Conservation (phyloP, 2,888 invertebrate species). For the Pachliopta kotzebuea region DNA sequence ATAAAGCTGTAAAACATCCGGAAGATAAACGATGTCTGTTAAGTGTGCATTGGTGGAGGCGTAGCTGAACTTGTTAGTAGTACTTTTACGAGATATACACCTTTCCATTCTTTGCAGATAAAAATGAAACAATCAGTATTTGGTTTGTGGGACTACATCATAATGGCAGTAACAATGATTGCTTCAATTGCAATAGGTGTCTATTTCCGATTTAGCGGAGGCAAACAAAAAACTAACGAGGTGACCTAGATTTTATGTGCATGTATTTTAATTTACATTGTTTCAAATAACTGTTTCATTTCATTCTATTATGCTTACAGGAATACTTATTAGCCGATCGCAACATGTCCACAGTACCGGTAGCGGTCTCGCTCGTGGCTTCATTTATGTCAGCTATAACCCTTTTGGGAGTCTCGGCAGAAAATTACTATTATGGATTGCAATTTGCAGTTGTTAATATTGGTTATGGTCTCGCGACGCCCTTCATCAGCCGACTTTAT, state of each 20-base stretch:
- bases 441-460: constrained; percentile 89
- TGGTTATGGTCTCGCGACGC: constrained; percentile 88
- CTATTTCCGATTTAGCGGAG: constrained; percentile 92
- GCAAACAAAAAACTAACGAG: constrained; percentile 90
- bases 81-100: too few relatives aligned
- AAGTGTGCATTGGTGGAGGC: too few relatives aligned
- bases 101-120: constrained; percentile 1
- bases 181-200: constrained; percentile 89
- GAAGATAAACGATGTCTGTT: too few relatives aligned
- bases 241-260: constrained; percentile 52
- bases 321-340: constrained; percentile 92
- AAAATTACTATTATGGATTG: constrained; percentile 91
- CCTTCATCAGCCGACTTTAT: constrained; percentile 87
- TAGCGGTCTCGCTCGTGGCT: constrained; percentile 95
- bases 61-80: too few relatives aligned
- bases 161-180: constrained; percentile 85
- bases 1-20: too few relatives aligned
- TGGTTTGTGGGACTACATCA: constrained; percentile 87
- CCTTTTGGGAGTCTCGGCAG: constrained; percentile 92
- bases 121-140: constrained; percentile 58
- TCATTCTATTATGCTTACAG: constrained; percentile 69
- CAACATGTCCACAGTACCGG: constrained; percentile 89
- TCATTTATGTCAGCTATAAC: constrained; percentile 96
- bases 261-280: neutral
- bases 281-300: neutral